Evolutionary conservation across 2,888 invertebrate genomes (phyloP), one percentile per base, ranked within the genome.

Genomic region (Notocelia uddmanniana): DNA sequence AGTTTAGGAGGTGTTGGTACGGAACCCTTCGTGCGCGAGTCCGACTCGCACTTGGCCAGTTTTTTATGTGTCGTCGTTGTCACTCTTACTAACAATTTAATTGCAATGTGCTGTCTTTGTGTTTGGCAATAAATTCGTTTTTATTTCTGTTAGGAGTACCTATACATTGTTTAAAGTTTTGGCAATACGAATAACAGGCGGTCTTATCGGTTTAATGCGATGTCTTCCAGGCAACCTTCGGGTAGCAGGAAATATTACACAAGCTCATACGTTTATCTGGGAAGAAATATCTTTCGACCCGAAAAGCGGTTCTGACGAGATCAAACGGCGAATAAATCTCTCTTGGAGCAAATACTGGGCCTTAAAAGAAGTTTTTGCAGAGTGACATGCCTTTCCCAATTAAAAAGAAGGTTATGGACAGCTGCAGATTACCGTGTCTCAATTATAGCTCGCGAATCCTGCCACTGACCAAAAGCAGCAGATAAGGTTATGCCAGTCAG

Each of bases 301-400:
- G 18, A 58, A 58, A 6, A 58, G 13, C 19, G 58, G 34, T 1
- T 11, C 37, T 19, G 19, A 37, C 5, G 37, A 34, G 11, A 19
- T 37, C 3, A 19, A 18, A 19, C 19, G 37, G 6, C 34, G 19
- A 58, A 58, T 19, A 3, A 19, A 34, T 19, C 3, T 37, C 3
- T 58, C 58, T 2, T 58, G 58, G 58, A 58, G 19, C 11, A 58
- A 34, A 19, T 58, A 58, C 19, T 34, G 58, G 34, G 34, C 34
- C 3, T 31, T 58, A 11, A 58, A 19, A 19, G 18, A 58, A 18
- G 18, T 11, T 37, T 58, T 58, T 21, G 18, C n/a, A 57, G 18
- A 48, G 19, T 15, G 5, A n/a, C 45, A n/a, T 26, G 31, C 26
- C 55, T 2, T n/a, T 31, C 15, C 5, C 6, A 15, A 15, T 57